phyloP scores from a whole-genome alignment of 2,797 vertebrate species.

The Lagorchestes hirsutus region DNA sequence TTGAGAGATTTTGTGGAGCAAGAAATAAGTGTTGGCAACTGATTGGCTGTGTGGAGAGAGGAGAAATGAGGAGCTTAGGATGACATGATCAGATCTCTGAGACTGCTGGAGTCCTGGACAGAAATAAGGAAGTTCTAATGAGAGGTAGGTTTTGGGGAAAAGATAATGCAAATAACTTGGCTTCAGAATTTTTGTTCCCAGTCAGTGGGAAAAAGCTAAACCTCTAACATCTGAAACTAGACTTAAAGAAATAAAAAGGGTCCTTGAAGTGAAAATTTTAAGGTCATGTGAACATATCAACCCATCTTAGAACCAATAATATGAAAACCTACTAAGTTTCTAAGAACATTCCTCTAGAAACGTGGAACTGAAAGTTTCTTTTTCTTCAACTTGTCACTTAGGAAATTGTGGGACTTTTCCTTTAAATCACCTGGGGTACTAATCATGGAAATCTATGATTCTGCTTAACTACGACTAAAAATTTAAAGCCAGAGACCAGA shows the following conservation, averaged over 20 bases:
- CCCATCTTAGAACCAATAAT: constrained; percentile 18
- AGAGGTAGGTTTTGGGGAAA: background rate
- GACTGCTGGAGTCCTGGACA: background rate
- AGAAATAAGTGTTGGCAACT: background rate
- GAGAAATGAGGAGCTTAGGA: background rate
- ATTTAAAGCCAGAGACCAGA: constrained; percentile 43
- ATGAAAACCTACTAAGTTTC: constrained; percentile 67
- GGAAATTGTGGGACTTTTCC: constrained; percentile 65
- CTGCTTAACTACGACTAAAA: constrained; percentile 54
- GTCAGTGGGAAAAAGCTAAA: constrained; percentile 19
- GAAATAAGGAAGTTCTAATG: background rate
- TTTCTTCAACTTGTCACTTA: constrained; percentile 57
- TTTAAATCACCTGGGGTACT: constrained; percentile 66
- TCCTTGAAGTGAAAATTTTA: constrained; percentile 39
- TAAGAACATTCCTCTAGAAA: constrained; percentile 76
- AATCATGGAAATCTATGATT: constrained; percentile 59
- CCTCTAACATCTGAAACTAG: background rate
- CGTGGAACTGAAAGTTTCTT: constrained; percentile 67
- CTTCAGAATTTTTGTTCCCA: constrained; percentile 21
- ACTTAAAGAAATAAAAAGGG: constrained; percentile 32
- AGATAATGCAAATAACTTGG: background rate
- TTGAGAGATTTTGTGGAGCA: background rate
- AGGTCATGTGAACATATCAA: constrained; percentile 9
- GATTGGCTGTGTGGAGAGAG: background rate
- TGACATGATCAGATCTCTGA: background rate